Percentiles rank a stretch among this genome's conserved stretches.
These are phyloP conservation scores for Acleris emargana DNA, from an alignment of 2,888 invertebrate species.

Conservation along the genomic window DNA sequence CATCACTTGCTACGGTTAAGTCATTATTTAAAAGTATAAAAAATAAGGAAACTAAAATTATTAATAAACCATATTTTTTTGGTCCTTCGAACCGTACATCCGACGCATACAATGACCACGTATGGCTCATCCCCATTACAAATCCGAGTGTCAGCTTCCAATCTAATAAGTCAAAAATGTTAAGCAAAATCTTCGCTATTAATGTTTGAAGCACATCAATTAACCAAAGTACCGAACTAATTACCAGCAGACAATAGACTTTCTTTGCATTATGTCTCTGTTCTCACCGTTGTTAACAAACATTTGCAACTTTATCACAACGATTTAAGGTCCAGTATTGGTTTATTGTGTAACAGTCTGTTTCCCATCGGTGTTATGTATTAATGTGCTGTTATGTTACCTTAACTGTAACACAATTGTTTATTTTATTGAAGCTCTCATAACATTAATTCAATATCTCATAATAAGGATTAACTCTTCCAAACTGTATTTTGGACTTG, in stretches of 20 bases:
- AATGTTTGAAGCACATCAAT: background rate
- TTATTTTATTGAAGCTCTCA: constrained; percentile 9
- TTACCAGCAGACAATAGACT: constrained; percentile 35
- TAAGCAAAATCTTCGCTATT: constrained; percentile 6
- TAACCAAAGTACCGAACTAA: constrained; percentile 24
- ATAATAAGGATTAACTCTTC: background rate
- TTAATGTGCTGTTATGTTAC: constrained; percentile 27
- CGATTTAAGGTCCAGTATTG: constrained; percentile 3
- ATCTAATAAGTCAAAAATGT: background rate
- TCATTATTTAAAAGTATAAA: too few relatives aligned
- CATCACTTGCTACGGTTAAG: too few relatives aligned
- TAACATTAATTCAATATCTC: background rate
- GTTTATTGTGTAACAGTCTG: constrained; percentile 19
- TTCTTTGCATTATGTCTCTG: constrained; percentile 29
- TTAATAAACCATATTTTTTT: too few relatives aligned
- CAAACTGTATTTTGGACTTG: too few relatives aligned
- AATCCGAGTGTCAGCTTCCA: too few relatives aligned
- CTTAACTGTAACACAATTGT: constrained; percentile 14
- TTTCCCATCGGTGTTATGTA: constrained; percentile 36
- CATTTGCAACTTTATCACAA: constrained; percentile 5
- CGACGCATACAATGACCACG: too few relatives aligned
- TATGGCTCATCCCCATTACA: too few relatives aligned
- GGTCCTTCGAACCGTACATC: too few relatives aligned
- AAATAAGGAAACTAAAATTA: too few relatives aligned
- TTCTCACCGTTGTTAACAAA: constrained; percentile 13